A percentile compares a stretch with the other conserved stretches of the same genome.
Evolutionary conservation across 2,113 vertebrate species (phyloP).

Genomic region (Pipra filicauda): DNA sequence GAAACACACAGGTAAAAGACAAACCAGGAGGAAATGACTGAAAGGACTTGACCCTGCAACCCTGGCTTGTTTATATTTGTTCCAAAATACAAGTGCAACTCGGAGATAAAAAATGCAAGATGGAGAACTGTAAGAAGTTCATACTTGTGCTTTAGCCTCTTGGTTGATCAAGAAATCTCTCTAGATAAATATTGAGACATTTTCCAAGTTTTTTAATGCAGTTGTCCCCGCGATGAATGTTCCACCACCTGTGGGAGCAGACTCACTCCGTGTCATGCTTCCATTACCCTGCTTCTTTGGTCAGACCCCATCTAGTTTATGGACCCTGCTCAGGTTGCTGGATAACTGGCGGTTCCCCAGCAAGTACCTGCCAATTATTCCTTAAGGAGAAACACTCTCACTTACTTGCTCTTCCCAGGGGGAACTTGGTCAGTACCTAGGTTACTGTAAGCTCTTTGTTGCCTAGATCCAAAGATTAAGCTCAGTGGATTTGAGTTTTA

Average conservation of each 20-base stretch:
- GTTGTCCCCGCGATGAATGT: not conserved
- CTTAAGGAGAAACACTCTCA: not conserved
- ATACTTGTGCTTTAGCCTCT: not conserved
- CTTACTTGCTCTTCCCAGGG: not conserved
- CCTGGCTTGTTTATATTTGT: not conserved
- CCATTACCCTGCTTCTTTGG: not conserved
- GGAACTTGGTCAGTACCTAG: not conserved
- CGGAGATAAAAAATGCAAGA: not conserved
- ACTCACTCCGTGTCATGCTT: accelerated
- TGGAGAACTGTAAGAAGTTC: not conserved
- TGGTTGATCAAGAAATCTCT: not conserved
- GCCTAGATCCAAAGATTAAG: not conserved
- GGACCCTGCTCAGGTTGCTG: not conserved
- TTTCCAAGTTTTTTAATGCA: not conserved
- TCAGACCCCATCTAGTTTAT: not conserved
- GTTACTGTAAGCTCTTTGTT: not conserved
- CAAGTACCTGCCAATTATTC: not conserved
- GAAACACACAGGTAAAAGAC: not conserved
- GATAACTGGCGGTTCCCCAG: not conserved
- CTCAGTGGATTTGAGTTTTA: not conserved
- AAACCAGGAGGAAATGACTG: not conserved
- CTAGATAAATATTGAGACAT: not conserved
- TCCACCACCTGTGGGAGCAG: accelerated
- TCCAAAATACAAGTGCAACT: not conserved
- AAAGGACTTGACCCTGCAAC: not conserved